A percentile compares a stretch with the other conserved stretches of the same genome.
These are phyloP conservation scores for Medauroidea extradentata DNA, from an alignment of 1,140 invertebrate species.

Conservation along the genomic window DNA sequence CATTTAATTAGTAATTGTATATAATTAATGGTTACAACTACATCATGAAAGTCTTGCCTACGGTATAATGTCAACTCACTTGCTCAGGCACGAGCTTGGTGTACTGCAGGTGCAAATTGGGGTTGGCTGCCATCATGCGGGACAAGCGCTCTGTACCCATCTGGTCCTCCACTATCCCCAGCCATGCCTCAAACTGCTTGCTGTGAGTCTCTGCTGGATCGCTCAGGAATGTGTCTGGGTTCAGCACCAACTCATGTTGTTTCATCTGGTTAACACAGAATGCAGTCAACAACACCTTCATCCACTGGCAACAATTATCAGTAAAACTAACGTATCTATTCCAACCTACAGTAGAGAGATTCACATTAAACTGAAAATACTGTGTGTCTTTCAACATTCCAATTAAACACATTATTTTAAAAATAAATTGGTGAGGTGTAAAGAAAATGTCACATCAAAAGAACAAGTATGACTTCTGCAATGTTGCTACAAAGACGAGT, in stretches of 20 bases:
- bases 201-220: conserved; percentile 39
- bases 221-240: conserved; percentile 41
- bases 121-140: conserved; percentile 44
- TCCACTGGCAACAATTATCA: not conserved
- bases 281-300: not conserved
- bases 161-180: conserved; percentile 46
- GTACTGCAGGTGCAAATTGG: conserved; percentile 47
- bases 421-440: no score
- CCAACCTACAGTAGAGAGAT: not conserved
- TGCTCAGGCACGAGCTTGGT: conserved; percentile 50
- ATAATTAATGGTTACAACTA: no score
- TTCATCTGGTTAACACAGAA: conserved; percentile 18
- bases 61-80: no score
- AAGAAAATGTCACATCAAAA: not conserved
- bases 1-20: no score
- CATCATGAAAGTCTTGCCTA: no score
- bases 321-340: not conserved
- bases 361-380: no score
- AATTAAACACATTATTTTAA: not conserved
- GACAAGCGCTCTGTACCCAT: conserved; percentile 37
- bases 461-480: not conserved
- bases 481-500: no score
- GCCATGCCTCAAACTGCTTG: conserved; percentile 45
- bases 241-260: conserved; percentile 41
- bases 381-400: no score